Conservation (phyloP, 2,113 vertebrate species). For the Felis catus region DNA sequence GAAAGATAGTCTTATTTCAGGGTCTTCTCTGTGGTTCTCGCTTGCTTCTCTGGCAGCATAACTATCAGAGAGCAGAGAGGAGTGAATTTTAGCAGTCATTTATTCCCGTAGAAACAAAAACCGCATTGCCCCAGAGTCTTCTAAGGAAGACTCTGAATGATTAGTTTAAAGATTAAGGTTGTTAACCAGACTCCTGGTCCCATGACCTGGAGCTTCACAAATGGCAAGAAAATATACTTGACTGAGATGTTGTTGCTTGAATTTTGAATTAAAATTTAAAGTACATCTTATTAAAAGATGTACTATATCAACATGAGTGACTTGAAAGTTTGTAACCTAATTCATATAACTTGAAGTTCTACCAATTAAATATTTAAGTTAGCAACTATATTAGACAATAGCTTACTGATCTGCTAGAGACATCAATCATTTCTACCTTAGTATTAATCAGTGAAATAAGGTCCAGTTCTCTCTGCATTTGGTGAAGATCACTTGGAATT, state of each 20-base stretch:
- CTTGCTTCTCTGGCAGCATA: neutral
- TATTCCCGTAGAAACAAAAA: neutral
- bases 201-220: neutral
- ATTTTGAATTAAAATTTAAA: constrained; percentile 6
- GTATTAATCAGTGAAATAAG: neutral
- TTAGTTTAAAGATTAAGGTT: neutral
- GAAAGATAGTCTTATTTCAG: neutral
- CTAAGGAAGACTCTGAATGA: neutral
- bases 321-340: neutral
- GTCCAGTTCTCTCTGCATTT: neutral
- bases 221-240: neutral
- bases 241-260: neutral
- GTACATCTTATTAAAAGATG: neutral
- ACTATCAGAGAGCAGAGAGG: neutral
- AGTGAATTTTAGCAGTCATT: neutral
- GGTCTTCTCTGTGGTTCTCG: neutral
- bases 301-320: neutral
- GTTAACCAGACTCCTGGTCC: neutral
- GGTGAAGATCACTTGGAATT: neutral
- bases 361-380: neutral
- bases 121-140: fast-evolving
- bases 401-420: neutral
- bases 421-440: neutral
- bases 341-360: neutral
- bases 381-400: neutral